Conservation (phyloP, 2,113 vertebrate genomes). For the Paralichthys olivaceus region DNA sequence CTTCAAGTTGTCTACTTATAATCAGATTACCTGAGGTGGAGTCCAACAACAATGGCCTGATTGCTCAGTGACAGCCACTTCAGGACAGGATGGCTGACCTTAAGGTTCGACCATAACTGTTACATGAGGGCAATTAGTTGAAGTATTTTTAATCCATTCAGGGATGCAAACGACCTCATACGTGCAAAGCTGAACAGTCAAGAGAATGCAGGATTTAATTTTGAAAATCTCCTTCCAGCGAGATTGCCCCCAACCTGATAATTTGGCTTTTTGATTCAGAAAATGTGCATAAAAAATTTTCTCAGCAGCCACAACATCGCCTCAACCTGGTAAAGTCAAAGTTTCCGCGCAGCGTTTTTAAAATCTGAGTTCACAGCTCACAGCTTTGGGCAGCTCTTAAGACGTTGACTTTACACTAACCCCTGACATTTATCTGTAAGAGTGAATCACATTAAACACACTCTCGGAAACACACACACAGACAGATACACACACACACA, state of each 20-base stretch:
- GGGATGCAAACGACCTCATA: background rate
- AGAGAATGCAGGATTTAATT: slow-evolving; percentile 11
- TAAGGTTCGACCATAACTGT: slow-evolving; percentile 6
- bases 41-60: too few relatives aligned
- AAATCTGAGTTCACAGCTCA: background rate
- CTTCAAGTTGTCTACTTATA: too few relatives aligned
- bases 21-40: too few relatives aligned
- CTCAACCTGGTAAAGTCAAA: background rate
- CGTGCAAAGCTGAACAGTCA: slow-evolving; percentile 16
- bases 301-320: background rate
- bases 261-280: slow-evolving; percentile 8
- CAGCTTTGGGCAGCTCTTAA: slow-evolving; percentile 60
- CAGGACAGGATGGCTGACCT: slow-evolving; percentile 13
- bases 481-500: background rate
- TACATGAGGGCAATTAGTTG: background rate
- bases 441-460: slow-evolving; percentile 64
- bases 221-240: slow-evolving; percentile 2
- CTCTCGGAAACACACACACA: background rate
- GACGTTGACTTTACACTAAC: slow-evolving; percentile 69
- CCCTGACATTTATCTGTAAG: slow-evolving; percentile 77
- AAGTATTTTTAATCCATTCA: slow-evolving; percentile 17
- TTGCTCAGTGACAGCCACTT: background rate
- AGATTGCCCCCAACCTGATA: background rate
- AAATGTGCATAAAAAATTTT: background rate
- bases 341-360: background rate